These are phyloP conservation scores for Argyresthia albistria DNA, from an alignment of 2,888 invertebrate genomes.

Conservation along the genomic window DNA sequence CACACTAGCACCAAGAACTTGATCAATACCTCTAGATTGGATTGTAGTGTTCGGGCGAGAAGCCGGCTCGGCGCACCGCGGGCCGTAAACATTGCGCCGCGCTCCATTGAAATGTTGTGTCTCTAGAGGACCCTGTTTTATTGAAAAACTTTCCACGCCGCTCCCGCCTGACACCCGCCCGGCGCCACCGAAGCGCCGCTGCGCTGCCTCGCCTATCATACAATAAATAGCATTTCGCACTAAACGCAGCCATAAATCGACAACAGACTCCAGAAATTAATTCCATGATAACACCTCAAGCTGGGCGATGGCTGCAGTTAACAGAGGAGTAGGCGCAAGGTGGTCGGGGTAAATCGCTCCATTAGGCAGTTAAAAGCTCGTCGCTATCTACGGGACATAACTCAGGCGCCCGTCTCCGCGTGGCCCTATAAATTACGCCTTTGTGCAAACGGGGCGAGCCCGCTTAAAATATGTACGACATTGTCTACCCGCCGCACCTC, in stretches of 20 bases:
- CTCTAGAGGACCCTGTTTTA: conserved; percentile 61
- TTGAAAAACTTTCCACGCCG: conserved; percentile 60
- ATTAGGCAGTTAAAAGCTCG: conserved; percentile 72
- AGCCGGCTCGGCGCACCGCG: conserved; percentile 27
- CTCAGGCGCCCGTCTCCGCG: conserved; percentile 67
- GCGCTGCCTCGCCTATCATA: conserved; percentile 8
- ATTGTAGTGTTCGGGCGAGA: conserved; percentile 27
- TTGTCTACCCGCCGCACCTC: conserved; percentile 59
- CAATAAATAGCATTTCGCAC: conserved; percentile 1
- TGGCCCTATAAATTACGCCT: conserved; percentile 68
- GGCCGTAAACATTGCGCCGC: conserved; percentile 51
- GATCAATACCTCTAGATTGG: conserved; percentile 50
- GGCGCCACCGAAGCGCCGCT: conserved; percentile 22
- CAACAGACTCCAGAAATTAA: not conserved
- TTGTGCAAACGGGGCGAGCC: conserved; percentile 67
- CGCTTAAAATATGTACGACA: conserved; percentile 69
- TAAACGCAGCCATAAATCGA: not conserved
- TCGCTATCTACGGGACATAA: conserved; percentile 68
- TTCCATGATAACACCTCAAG: not conserved
- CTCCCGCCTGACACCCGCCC: conserved; percentile 22
- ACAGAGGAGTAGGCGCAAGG: conserved; percentile 49
- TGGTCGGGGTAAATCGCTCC: conserved; percentile 68
- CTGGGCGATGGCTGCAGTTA: conserved; percentile 4
- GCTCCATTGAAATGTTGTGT: conserved; percentile 60
- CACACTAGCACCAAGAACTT: conserved; percentile 25